Percentiles rank a stretch among this genome's conserved stretches.
phyloP scores from a whole-genome alignment of 2,113 vertebrate genomes.

The Pedetes capensis region DNA sequence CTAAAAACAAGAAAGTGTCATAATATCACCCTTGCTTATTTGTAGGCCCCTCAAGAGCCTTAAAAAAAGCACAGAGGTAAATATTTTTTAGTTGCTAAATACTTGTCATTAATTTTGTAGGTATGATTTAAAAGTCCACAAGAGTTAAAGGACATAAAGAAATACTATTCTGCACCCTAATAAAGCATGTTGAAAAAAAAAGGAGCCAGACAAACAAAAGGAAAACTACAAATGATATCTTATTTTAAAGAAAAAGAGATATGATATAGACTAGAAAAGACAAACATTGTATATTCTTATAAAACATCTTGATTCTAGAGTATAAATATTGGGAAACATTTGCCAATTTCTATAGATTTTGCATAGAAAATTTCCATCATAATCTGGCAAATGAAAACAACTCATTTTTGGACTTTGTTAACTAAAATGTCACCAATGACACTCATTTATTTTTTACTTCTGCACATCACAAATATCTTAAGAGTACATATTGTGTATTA shows the following conservation, averaged over 20 bases:
- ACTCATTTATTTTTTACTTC: neutral
- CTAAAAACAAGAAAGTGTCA: neutral
- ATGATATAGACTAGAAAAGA: neutral
- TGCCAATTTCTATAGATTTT: neutral
- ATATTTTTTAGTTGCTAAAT: constrained; percentile 46
- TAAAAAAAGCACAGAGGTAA: neutral
- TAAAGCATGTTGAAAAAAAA: neutral
- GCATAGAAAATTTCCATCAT: neutral
- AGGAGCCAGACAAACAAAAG: neutral
- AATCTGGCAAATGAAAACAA: neutral
- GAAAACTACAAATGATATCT: constrained; percentile 4
- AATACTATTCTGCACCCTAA: constrained; percentile 25
- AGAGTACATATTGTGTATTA: neutral
- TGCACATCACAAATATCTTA: neutral
- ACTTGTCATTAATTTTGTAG: constrained; percentile 56
- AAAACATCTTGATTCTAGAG: neutral
- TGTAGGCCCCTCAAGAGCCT: neutral
- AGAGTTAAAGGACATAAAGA: constrained; percentile 36
- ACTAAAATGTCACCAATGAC: neutral
- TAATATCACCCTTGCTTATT: constrained; percentile 25
- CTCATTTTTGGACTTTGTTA: neutral
- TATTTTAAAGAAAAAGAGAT: neutral
- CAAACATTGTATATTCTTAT: neutral
- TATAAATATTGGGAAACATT: neutral
- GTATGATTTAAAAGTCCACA: constrained; percentile 51